phyloP scores from a whole-genome alignment of 2,797 vertebrate species.

The Mastacembelus armatus region DNA sequence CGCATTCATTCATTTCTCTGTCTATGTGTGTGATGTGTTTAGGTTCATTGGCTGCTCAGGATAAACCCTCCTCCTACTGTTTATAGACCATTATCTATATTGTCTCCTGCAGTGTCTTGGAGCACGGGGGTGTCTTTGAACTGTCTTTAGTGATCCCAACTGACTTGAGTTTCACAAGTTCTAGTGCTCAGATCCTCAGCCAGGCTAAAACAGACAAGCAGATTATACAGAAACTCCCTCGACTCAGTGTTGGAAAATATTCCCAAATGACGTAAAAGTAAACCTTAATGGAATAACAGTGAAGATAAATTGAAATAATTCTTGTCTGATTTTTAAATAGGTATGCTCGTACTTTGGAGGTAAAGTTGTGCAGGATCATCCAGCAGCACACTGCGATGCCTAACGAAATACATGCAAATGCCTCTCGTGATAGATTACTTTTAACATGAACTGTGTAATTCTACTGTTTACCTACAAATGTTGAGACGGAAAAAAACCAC shows the following conservation, averaged over 20 bases:
- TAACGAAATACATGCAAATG: no score
- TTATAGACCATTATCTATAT: constrained; percentile 58
- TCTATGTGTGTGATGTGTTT: constrained; percentile 46
- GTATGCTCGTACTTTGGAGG: constrained; percentile 15
- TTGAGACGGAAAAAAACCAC: no score
- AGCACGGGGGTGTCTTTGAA: constrained; percentile 45
- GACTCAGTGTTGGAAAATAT: constrained; percentile 6
- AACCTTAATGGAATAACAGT: neutral
- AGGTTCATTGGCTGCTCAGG: constrained; percentile 44
- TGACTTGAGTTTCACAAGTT: constrained; percentile 57
- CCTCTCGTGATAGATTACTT: no score
- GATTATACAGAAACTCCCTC: constrained; percentile 40
- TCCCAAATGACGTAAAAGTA: constrained; percentile 30
- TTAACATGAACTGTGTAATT: no score
- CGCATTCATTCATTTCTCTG: constrained; percentile 26
- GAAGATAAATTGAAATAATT: constrained; percentile 5
- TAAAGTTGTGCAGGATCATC: no score
- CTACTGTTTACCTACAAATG: no score
- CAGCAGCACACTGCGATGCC: no score
- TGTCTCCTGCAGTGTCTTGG: constrained; percentile 39
- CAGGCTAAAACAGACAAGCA: constrained; percentile 34
- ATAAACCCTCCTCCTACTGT: constrained; percentile 40
- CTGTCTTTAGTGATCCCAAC: constrained; percentile 49
- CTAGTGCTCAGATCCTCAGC: constrained; percentile 51
- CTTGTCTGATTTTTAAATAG: constrained; percentile 9